Evolutionary conservation across 2,797 vertebrate species (phyloP).

Genomic region (Macrochelys suwanniensis): DNA sequence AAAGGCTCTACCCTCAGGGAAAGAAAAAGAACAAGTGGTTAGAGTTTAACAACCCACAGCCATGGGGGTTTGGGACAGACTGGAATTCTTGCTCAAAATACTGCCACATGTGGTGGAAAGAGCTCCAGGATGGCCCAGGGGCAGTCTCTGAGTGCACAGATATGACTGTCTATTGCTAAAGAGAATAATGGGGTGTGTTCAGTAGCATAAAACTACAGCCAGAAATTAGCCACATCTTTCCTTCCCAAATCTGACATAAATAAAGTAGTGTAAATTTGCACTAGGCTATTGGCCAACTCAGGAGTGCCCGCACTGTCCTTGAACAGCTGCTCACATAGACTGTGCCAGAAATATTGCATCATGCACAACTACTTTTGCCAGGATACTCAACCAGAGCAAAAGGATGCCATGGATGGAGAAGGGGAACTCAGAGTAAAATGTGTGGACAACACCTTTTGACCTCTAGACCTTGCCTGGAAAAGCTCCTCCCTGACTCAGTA

Average conservation of each 20-base stretch:
- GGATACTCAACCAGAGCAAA: not conserved
- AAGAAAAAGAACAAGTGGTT: not conserved
- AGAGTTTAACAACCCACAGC: not conserved
- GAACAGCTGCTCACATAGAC: not conserved
- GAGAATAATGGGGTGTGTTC: not conserved
- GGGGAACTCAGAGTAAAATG: not conserved
- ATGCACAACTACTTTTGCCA: not conserved
- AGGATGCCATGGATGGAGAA: slow-evolving; percentile 2
- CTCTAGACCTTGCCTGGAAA: not conserved
- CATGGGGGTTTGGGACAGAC: not conserved
- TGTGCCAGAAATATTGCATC: not conserved
- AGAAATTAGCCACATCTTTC: not conserved
- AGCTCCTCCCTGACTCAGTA: not conserved
- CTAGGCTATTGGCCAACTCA: not conserved
- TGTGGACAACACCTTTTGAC: not conserved
- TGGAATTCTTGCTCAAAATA: not conserved
- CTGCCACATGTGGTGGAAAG: not conserved
- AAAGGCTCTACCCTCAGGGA: not conserved
- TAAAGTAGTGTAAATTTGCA: not conserved
- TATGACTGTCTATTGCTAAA: not conserved
- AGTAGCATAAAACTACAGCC: not conserved
- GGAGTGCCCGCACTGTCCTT: not conserved
- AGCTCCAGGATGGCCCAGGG: not conserved
- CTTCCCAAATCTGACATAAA: not conserved
- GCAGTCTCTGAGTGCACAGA: not conserved